These are phyloP conservation scores for Iphiclides podalirius DNA, from an alignment of 2,888 invertebrate species.

Conservation along the genomic window DNA sequence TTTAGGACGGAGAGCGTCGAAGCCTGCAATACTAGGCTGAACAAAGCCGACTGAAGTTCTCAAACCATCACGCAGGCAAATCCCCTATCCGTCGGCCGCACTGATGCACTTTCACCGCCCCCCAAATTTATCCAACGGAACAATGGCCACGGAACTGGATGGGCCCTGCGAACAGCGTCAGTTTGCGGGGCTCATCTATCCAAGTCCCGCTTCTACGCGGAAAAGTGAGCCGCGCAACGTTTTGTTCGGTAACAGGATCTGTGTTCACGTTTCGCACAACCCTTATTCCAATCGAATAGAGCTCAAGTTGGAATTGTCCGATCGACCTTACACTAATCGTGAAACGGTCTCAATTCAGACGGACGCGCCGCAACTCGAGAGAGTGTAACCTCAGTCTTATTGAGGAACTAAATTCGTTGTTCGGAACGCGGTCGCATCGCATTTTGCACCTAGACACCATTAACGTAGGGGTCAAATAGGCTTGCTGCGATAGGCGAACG, in stretches of 20 bases:
- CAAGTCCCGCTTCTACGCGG: too few relatives aligned
- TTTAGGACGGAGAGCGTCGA: too few relatives aligned
- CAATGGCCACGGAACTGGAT: not conserved
- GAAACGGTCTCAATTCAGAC: not conserved
- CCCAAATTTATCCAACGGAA: slow-evolving; percentile 2
- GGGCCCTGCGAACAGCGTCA: too few relatives aligned
- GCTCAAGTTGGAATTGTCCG: not conserved
- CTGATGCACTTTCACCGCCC: slow-evolving; percentile 6
- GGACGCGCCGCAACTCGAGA: not conserved
- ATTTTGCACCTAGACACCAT: slow-evolving; percentile 17
- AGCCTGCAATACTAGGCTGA: too few relatives aligned
- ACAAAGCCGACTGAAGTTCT: too few relatives aligned
- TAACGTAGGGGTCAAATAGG: slow-evolving; percentile 16
- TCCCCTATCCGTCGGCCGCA: too few relatives aligned
- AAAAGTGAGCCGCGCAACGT: too few relatives aligned
- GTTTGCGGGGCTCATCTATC: not conserved
- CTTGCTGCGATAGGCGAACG: not conserved
- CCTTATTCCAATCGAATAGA: too few relatives aligned
- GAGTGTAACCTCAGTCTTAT: slow-evolving; percentile 35
- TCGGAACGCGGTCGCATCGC: slow-evolving; percentile 26
- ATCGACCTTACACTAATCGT: not conserved
- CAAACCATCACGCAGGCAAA: too few relatives aligned
- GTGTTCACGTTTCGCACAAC: too few relatives aligned
- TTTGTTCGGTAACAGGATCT: too few relatives aligned
- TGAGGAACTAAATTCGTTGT: slow-evolving; percentile 56